Evolutionary conservation across 2,797 vertebrate genomes (phyloP), one percentile per base, ranked within the genome.

Genomic region (Benthosema pterotum): DNA sequence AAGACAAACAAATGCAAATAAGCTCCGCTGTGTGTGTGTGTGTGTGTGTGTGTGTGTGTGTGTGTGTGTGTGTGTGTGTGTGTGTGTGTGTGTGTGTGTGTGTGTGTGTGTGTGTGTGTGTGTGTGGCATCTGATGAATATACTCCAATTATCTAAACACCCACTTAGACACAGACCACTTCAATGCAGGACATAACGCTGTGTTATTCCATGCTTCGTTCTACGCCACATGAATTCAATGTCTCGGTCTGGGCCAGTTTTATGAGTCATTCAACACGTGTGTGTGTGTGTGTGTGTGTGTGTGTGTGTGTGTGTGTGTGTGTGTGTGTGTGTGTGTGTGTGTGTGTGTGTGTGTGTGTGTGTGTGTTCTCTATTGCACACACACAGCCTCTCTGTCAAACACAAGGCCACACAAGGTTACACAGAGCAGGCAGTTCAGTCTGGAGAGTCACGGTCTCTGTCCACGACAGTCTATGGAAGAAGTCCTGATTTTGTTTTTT

Each of bases 131-230:
- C 8, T 42, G 59, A 59, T 65, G 58, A 69, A 63, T 60, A 66
- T 19, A n/a, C 60, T 46, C 2, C 16, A 57, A 65, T 69, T 57
- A 68, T 46, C 48, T 69, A 55, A 70, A 69, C 73, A 58, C 67
- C 54, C 65, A 69, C 42, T 18, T 16, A 69, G 70, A 66, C 53
- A 47, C 66, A 73, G 47, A 69, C 57, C 54, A 16, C 55, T 51
- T 60, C 32, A 38, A 11, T 9, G 32, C 32, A 38, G 7, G 8
- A 38, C 8, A n/a, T n/a, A 38, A 38, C 32, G 8, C 7, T 38
- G 32, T 8, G 32, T 9, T 38, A 11, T 38, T 9, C 32, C 32
- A 11, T 13, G n/a, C 3, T 57, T 50, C n/a, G n/a, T n/a, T n/a
- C 45, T 19, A 63, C 57, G 63, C 59, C 59, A 65, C 59, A 64